phyloP scores from a whole-genome alignment of 2,888 invertebrate species.

The Brenthis ino region DNA sequence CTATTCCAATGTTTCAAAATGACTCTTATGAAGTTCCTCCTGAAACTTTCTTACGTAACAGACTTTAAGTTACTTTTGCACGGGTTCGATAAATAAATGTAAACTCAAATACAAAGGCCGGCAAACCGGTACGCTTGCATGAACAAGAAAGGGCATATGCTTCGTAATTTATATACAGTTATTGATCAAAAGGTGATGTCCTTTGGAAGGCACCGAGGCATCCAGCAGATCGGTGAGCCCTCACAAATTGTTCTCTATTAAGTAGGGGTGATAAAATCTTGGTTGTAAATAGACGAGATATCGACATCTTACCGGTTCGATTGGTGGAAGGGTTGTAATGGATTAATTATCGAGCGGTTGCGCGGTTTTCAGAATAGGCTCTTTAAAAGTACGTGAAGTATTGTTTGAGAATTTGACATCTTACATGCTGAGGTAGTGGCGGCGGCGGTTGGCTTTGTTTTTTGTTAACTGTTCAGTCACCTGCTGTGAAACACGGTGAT shows the following conservation, averaged over 20 bases:
- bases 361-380: conserved; percentile 40
- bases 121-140: conserved; percentile 65
- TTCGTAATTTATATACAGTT: conserved; percentile 81
- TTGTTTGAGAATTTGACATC: conserved; percentile 32
- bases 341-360: conserved; percentile 54
- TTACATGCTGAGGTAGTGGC: conserved; percentile 32
- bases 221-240: conserved; percentile 61
- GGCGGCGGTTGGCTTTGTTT: conserved; percentile 38
- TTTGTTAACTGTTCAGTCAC: conserved; percentile 34
- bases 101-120: conserved; percentile 62
- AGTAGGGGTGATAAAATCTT: conserved; percentile 77
- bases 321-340: conserved; percentile 58
- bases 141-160: conserved; percentile 79
- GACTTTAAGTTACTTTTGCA: conserved; percentile 44
- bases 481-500: conserved; percentile 36
- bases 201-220: conserved; percentile 76
- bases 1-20: conserved; percentile 11
- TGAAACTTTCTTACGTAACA: conserved; percentile 43
- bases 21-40: conserved; percentile 34
- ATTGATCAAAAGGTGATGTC: conserved; percentile 81
- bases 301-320: conserved; percentile 54
- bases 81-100: conserved; percentile 51
- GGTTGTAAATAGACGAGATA: conserved; percentile 52
- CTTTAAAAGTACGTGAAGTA: conserved; percentile 27
- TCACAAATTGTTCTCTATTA: conserved; percentile 71